These are phyloP conservation scores for Panagrolaimus sp. DNA, from an alignment of 1,140 invertebrate species.

Conservation along the genomic window DNA sequence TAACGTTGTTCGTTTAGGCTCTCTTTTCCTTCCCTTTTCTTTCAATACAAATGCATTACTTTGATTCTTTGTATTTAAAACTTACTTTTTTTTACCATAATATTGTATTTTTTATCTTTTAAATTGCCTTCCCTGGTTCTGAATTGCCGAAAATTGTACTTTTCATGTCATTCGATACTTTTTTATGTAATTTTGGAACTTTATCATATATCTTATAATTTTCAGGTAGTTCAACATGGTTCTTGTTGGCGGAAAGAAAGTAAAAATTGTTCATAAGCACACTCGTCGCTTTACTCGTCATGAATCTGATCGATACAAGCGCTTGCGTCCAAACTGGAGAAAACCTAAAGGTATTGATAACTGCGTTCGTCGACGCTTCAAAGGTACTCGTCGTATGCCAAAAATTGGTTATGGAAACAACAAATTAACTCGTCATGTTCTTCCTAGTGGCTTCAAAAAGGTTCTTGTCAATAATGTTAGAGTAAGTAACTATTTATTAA, in stretches of 20 bases:
- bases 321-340: constrained; percentile 72
- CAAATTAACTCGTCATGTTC: constrained; percentile 78
- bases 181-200: too few relatives aligned
- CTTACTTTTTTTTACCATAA: too few relatives aligned
- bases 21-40: too few relatives aligned
- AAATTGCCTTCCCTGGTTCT: too few relatives aligned
- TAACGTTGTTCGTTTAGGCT: too few relatives aligned
- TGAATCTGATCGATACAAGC: constrained; percentile 50
- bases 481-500: constrained; percentile 64
- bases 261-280: constrained; percentile 51
- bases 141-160: too few relatives aligned
- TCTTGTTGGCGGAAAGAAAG: constrained; percentile 42
- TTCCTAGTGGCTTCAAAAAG: constrained; percentile 94
- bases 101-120: too few relatives aligned
- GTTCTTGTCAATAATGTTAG: constrained; percentile 78
- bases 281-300: constrained; percentile 51
- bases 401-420: constrained; percentile 97
- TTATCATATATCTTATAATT: neutral
- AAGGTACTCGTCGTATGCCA: constrained; percentile 97
- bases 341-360: constrained; percentile 99
- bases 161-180: too few relatives aligned
- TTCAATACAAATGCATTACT: too few relatives aligned
- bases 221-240: constrained; percentile 43
- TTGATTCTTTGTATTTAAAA: too few relatives aligned
- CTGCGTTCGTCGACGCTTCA: constrained; percentile 92